phyloP scores from a whole-genome alignment of 2,113 vertebrate species.

The Indicator maculatus region DNA sequence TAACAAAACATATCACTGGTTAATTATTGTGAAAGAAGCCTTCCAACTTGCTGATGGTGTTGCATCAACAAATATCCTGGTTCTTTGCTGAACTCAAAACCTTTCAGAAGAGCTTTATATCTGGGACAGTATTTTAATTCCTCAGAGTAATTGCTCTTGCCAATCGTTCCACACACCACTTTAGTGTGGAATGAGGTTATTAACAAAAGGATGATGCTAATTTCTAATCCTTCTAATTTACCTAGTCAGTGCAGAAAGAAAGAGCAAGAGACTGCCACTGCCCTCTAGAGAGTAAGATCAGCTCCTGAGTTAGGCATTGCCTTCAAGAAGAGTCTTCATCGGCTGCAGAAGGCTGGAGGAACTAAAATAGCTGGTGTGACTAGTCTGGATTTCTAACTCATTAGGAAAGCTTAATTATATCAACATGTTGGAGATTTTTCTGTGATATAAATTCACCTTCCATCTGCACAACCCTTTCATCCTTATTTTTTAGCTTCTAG shows the following conservation, averaged over 20 bases:
- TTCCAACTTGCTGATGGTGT: neutral
- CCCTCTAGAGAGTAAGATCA: neutral
- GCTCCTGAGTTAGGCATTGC: accelerated
- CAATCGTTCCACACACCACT: neutral
- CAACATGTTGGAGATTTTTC: neutral
- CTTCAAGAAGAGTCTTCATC: neutral
- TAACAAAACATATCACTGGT: neutral
- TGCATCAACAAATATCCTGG: neutral
- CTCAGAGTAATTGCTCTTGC: neutral
- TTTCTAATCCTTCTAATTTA: neutral
- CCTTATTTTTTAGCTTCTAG: neutral
- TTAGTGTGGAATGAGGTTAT: neutral
- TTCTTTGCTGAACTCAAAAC: neutral
- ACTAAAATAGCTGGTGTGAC: neutral
- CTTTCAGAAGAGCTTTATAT: neutral
- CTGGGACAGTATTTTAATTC: neutral
- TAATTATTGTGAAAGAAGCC: neutral
- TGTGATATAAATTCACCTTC: constrained; percentile 28
- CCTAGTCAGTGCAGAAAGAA: neutral
- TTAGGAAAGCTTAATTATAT: constrained; percentile 48
- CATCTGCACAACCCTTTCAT: constrained; percentile 26
- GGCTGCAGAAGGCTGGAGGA: neutral
- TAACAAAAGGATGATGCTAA: neutral
- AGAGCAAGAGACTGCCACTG: neutral
- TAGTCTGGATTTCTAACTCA: constrained; percentile 14